phyloP scores from a whole-genome alignment of 1,140 invertebrate species.

The Rhagoletis zephyria region DNA sequence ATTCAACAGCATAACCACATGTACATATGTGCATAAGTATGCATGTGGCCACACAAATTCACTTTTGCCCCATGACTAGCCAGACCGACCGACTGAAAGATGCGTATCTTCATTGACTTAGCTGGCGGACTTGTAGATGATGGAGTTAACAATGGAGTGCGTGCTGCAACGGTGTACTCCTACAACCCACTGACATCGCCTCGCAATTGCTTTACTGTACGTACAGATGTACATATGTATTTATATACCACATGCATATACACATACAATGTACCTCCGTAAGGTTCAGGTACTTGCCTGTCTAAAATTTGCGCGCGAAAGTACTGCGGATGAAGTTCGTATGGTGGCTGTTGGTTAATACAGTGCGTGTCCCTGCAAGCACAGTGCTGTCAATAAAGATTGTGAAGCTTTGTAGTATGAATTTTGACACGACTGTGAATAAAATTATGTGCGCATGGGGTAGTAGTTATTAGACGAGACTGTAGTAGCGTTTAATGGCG shows the following conservation, averaged over 20 bases:
- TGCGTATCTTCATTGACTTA: not conserved
- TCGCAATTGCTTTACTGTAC: not conserved
- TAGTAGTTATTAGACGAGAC: not conserved
- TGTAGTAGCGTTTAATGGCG: slow-evolving; percentile 27
- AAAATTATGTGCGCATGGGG: slow-evolving; percentile 9
- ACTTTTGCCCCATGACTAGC: not conserved
- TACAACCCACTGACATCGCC: not conserved
- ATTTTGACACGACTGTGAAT: not conserved
- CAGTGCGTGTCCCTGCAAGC: not conserved
- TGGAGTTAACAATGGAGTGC: slow-evolving; percentile 34
- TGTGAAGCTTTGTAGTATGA: not conserved
- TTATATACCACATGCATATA: not conserved
- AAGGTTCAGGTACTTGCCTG: not conserved
- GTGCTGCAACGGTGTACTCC: not conserved
- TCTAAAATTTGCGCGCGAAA: slow-evolving; percentile 42
- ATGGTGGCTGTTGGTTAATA: not conserved
- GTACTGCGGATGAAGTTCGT: not conserved
- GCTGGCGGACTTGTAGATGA: not conserved
- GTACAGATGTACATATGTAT: too few species aligned
- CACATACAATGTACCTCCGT: not conserved
- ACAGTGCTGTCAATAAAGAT: not conserved
- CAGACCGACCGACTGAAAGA: not conserved
- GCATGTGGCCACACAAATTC: not conserved
- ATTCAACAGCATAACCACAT: not conserved
- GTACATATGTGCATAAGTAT: not conserved